phyloP scores from a whole-genome alignment of 1,140 invertebrate genomes.

The Drosophila quadrilineata region DNA sequence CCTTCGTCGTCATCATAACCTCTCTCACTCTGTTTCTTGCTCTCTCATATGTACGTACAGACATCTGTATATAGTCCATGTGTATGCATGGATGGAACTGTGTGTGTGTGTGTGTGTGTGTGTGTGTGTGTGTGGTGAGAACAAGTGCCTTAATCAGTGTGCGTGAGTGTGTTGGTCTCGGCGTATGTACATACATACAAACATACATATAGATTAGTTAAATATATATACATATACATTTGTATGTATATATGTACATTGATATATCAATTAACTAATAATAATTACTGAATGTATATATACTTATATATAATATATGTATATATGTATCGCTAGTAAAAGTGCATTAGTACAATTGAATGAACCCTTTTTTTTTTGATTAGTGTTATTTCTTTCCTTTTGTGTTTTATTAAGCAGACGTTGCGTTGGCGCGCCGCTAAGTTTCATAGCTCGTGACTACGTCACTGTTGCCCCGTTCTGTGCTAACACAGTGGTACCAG shows the following conservation, averaged over 20 bases:
- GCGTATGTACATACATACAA: slow-evolving; percentile 31
- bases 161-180: slow-evolving; percentile 39
- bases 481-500: slow-evolving; percentile 16
- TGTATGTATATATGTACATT: not conserved
- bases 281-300: too few relatives aligned
- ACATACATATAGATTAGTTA: slow-evolving; percentile 15
- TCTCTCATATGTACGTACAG: too few relatives aligned
- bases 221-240: not conserved
- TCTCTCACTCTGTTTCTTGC: slow-evolving; percentile 3
- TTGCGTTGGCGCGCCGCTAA: slow-evolving; percentile 18
- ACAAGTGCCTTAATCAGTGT: slow-evolving; percentile 47
- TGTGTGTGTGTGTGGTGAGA: slow-evolving; percentile 28
- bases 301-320: slow-evolving; percentile 12
- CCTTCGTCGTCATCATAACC: slow-evolving; percentile 18
- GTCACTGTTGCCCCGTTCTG: slow-evolving; percentile 1
- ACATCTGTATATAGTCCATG: too few relatives aligned
- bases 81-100: too few relatives aligned
- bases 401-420: slow-evolving; percentile 19
- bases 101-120: slow-evolving; percentile 12
- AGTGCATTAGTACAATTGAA: not conserved
- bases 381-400: too few relatives aligned
- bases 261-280: too few relatives aligned
- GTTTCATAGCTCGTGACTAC: not conserved
- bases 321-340: slow-evolving; percentile 18
- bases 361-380: too few relatives aligned